These are phyloP conservation scores for Heteronetta atricapilla DNA, from an alignment of 2,113 vertebrate species.

Conservation along the genomic window DNA sequence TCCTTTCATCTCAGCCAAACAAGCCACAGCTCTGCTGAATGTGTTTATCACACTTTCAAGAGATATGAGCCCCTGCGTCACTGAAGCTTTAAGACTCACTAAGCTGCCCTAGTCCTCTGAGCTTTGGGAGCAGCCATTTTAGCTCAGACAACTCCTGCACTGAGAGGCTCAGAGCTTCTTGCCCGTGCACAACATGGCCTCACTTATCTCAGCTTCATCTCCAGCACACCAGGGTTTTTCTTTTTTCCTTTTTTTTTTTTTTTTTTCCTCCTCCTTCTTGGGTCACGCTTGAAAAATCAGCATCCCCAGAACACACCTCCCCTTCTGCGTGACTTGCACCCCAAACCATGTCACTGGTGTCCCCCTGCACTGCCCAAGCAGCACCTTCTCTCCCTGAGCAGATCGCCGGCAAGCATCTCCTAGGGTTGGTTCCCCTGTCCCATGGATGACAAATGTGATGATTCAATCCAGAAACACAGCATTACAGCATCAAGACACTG, in stretches of 20 bases:
- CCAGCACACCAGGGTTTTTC: conserved; percentile 70
- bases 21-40: conserved; percentile 87
- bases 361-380: conserved; percentile 35
- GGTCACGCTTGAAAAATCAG: conserved; percentile 78
- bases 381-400: conserved; percentile 58
- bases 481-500: conserved; percentile 32
- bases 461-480: conserved; percentile 29
- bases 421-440: conserved; percentile 60
- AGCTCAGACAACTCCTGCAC: conserved; percentile 80
- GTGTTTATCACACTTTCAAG: conserved; percentile 92
- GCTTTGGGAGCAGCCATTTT: conserved; percentile 97
- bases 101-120: conserved; percentile 92
- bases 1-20: conserved; percentile 85
- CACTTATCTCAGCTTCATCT: conserved; percentile 86
- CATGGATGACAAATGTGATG: conserved; percentile 46
- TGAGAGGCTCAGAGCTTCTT: conserved; percentile 81
- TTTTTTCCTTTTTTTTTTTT: background rate
- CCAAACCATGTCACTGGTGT: conserved; percentile 38
- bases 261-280: conserved; percentile 57
- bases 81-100: conserved; percentile 88
- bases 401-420: conserved; percentile 62
- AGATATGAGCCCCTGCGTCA: conserved; percentile 86
- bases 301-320: conserved; percentile 2
- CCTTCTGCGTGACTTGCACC: conserved; percentile 20
- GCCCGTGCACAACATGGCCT: conserved; percentile 92